These are phyloP conservation scores for Pherbina coryleti DNA, from an alignment of 2,888 invertebrate species.

Conservation along the genomic window DNA sequence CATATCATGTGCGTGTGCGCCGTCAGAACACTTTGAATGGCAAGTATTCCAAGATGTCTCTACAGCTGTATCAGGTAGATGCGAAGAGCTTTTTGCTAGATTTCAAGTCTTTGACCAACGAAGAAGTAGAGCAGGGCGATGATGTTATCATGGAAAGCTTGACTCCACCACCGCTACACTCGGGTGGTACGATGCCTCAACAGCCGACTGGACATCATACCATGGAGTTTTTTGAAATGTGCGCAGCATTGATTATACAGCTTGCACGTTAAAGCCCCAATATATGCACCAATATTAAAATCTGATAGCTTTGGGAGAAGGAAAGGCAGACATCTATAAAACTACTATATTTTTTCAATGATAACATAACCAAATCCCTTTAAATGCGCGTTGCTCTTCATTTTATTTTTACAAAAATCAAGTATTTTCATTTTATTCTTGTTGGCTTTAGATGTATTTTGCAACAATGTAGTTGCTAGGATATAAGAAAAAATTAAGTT, in stretches of 20 bases:
- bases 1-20: constrained; percentile 96
- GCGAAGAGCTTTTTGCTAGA: constrained; percentile 97
- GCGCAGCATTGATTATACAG: constrained; percentile 97
- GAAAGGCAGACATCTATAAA: too few species aligned
- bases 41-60: constrained; percentile 94
- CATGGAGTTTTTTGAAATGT: constrained; percentile 99
- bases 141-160: constrained; percentile 69
- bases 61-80: constrained; percentile 99
- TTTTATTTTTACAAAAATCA: neutral
- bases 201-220: constrained; percentile 87
- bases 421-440: constrained; percentile 22
- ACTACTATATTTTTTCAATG: too few species aligned
- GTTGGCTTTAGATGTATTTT: constrained; percentile 12
- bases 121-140: constrained; percentile 75
- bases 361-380: too few species aligned
- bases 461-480: neutral
- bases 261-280: constrained; percentile 81
- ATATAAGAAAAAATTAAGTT: neutral
- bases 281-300: too few species aligned
- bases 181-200: constrained; percentile 61
- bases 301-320: too few species aligned
- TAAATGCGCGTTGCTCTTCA: too few species aligned
- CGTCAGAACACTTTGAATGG: constrained; percentile 87
- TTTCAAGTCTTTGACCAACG: constrained; percentile 93
- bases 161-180: constrained; percentile 65